Evolutionary conservation across 1,140 invertebrate species (phyloP).

Genomic region (Heliconius hewitsoni): DNA sequence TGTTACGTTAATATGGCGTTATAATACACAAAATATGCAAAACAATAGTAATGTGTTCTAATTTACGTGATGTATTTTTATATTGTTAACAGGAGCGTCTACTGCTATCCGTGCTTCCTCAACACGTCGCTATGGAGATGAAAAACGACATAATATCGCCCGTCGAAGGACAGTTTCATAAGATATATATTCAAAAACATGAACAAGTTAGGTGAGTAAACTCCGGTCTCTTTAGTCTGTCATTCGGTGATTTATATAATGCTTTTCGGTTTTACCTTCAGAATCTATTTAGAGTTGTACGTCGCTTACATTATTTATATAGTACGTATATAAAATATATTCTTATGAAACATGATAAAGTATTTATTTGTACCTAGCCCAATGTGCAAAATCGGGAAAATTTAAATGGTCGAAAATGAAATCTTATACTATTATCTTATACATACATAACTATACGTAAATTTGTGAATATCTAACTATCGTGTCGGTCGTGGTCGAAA

Average conservation of each 20-base stretch:
- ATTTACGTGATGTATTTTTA: background rate
- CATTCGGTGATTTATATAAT: background rate
- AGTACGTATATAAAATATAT: no score
- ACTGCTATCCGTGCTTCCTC: conserved; percentile 94
- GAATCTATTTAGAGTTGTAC: no score
- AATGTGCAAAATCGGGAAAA: no score
- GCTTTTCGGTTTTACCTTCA: no score
- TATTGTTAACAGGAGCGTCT: conserved; percentile 89
- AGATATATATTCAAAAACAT: conserved; percentile 97
- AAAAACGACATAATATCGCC: conserved; percentile 95
- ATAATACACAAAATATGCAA: background rate
- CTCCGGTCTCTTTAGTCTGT: background rate
- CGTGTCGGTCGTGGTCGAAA: background rate
- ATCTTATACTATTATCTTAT: no score
- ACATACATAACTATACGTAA: no score
- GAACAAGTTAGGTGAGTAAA: conserved; percentile 93
- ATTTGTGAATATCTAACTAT: no score
- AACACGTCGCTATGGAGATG: conserved; percentile 98
- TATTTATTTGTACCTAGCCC: no score
- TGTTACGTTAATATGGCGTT: background rate
- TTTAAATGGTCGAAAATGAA: no score
- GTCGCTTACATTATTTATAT: no score
- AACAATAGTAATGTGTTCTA: background rate
- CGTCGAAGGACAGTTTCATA: conserved; percentile 95
- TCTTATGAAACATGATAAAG: no score